A percentile compares a stretch with the other conserved stretches of the same genome.
phyloP scores from a whole-genome alignment of 2,888 invertebrate genomes.

The Tholera decimalis region DNA sequence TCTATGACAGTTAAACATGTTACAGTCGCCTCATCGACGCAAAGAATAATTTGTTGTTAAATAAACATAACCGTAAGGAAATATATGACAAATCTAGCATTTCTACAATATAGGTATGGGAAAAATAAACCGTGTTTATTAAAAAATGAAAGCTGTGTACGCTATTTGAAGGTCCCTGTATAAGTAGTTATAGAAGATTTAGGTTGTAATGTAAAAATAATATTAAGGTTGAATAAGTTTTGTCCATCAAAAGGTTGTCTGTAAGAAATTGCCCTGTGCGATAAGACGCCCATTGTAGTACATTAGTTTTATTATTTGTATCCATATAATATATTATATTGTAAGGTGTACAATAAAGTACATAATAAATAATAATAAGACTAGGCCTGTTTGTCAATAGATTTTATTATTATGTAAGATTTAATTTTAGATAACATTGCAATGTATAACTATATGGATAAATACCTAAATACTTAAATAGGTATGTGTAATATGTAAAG shows the following conservation, averaged over 20 bases:
- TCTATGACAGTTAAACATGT: slow-evolving; percentile 16
- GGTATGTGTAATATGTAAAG: too few species aligned
- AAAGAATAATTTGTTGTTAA: slow-evolving; percentile 15
- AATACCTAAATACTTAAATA: neutral
- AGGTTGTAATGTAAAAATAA: slow-evolving; percentile 33
- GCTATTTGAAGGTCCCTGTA: slow-evolving; percentile 29
- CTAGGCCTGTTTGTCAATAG: slow-evolving; percentile 1
- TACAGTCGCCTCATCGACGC: slow-evolving; percentile 32
- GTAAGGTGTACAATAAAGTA: too few species aligned
- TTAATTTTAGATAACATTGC: slow-evolving; percentile 2
- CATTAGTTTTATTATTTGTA: too few species aligned
- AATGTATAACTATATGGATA: neutral
- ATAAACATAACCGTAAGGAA: slow-evolving; percentile 12
- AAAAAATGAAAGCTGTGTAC: slow-evolving; percentile 31
- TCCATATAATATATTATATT: too few species aligned
- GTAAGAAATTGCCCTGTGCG: too few species aligned
- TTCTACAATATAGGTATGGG: neutral
- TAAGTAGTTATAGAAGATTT: slow-evolving; percentile 19
- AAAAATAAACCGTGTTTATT: slow-evolving; percentile 20
- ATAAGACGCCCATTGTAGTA: too few species aligned
- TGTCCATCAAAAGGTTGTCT: too few species aligned
- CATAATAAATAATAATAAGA: slow-evolving; percentile 21
- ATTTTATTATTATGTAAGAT: neutral
- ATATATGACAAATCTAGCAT: slow-evolving; percentile 12
- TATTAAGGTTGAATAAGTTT: slow-evolving; percentile 8